Evolutionary conservation across 2,113 vertebrate genomes (phyloP), one percentile per base, ranked within the genome.

Genomic region (Clarias macrocephalus): DNA sequence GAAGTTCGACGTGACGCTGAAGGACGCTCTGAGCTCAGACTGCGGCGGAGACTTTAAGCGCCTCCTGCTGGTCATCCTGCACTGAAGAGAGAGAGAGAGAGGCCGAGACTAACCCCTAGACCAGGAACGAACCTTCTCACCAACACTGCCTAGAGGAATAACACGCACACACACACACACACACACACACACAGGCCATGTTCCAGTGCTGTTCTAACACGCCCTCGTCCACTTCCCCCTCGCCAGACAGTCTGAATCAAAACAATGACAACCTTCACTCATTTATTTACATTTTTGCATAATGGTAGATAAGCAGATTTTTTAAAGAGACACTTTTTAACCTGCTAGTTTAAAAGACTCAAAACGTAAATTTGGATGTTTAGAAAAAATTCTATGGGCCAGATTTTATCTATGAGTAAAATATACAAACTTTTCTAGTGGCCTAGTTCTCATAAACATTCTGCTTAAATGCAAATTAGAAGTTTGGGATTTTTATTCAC

Each of bases 31-130:
- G 88, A 91, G 91, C 82, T 92, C 94, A 0, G 95, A 96, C 86
- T 96, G 95, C 19, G 89, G 94, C 0, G 95, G 95, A 25, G 95
- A 95, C 89, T 96, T 96, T 86, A 96, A 95, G 88, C 92, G 93
- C 54, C 95, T 96, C 83, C 94, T 96, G 52, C 91, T 95, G 25
- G 93, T 92, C 82, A 93, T 96, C 87, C 90, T 96, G 86, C 95
- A 95, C 92, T 96, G 86, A 94, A 80, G 30, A 28, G 42, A 18
- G 70, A 54, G 57, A 83, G 42, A 12, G 83, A 54, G 57, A 83
- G n/a, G 33, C 30, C 2, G 56, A 65, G 3, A 59, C 80, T 86
- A 57, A 86, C 28, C 0, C 37, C 11, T 25, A 66, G 87, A 76
- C 90, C 70, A 65, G 57, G 48, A 72, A 33, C 19, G 1, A 33